These are phyloP conservation scores for Enteromius unitaeniatus DNA, from an alignment of 2,797 vertebrate species.

Conservation along the genomic window DNA sequence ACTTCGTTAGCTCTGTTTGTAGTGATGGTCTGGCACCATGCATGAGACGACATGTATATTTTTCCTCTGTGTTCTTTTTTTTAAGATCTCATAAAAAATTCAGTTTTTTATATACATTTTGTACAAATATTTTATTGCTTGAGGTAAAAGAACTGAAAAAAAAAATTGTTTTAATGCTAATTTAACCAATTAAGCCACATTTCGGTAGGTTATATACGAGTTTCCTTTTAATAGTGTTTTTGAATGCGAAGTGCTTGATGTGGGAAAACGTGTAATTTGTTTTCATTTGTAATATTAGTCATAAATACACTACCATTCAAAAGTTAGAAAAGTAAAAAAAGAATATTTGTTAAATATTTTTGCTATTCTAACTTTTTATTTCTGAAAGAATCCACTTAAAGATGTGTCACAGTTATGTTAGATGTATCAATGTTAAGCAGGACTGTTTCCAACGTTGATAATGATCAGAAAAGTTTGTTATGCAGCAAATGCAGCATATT, in stretches of 20 bases:
- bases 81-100: not conserved
- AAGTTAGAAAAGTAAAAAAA: too few relatives aligned
- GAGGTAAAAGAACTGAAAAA: not conserved
- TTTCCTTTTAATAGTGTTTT: slow-evolving; percentile 12
- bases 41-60: slow-evolving; percentile 18
- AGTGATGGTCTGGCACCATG: slow-evolving; percentile 44
- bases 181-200: not conserved
- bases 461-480: not conserved
- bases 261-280: not conserved
- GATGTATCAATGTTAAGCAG: not conserved
- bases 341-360: not conserved
- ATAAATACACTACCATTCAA: too few relatives aligned
- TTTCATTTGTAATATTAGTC: too few relatives aligned
- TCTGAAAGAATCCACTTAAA: not conserved
- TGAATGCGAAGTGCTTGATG: not conserved
- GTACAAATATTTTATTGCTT: not conserved
- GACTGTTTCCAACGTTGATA: not conserved
- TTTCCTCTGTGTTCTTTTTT: slow-evolving; percentile 16
- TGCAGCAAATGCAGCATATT: not conserved
- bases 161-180: not conserved
- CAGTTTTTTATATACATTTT: not conserved
- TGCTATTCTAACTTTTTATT: not conserved
- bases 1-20: slow-evolving; percentile 53
- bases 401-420: not conserved
- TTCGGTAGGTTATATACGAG: not conserved